These are phyloP conservation scores for Heliconius hewitsoni DNA, from an alignment of 1,140 invertebrate species.

Conservation along the genomic window DNA sequence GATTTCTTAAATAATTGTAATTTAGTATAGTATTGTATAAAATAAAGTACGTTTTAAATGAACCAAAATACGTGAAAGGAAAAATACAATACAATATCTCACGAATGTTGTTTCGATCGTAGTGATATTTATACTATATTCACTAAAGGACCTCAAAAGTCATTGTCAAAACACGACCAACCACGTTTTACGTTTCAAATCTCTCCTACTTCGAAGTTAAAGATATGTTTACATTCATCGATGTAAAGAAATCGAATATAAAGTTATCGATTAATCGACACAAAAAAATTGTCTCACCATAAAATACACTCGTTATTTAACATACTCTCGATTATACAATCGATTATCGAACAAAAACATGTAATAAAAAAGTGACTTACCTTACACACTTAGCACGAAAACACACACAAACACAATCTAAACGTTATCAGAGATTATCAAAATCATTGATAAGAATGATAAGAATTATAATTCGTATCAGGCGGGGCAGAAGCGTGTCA, in stretches of 20 bases:
- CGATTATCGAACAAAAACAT: slow-evolving; percentile 13
- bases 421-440: slow-evolving; percentile 17
- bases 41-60: no score
- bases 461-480: slow-evolving; percentile 47
- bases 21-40: no score
- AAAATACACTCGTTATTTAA: slow-evolving; percentile 3
- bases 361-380: slow-evolving; percentile 30
- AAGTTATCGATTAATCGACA: background rate
- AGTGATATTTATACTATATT: background rate
- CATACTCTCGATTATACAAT: slow-evolving; percentile 21
- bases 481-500: slow-evolving; percentile 72
- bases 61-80: no score
- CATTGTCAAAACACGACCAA: background rate
- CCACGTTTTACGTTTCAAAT: background rate
- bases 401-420: slow-evolving; percentile 39
- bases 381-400: slow-evolving; percentile 31
- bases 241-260: background rate
- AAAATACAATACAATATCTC: no score
- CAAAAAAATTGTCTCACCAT: background rate
- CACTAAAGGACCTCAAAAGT: background rate
- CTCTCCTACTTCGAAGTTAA: background rate
- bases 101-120: background rate
- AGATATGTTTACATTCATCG: background rate
- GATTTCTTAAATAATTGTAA: background rate
- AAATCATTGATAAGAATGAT: slow-evolving; percentile 33